Evolutionary conservation across 1,140 invertebrate species (phyloP).

Genomic region (Portunus trituberculatus): DNA sequence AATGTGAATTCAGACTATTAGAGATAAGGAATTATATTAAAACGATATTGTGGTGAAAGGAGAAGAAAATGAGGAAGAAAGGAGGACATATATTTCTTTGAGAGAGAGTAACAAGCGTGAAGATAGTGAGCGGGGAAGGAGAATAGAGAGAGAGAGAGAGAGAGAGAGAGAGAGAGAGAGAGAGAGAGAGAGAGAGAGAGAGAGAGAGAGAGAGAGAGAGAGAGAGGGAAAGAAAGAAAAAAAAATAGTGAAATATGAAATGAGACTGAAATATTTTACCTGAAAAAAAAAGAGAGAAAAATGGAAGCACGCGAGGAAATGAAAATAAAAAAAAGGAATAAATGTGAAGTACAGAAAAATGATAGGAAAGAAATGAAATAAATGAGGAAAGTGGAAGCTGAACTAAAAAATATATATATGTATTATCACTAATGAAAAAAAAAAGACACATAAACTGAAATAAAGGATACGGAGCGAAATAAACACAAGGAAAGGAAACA

Average conservation of each 20-base stretch:
- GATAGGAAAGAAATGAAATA: neutral
- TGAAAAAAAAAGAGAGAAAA: neutral
- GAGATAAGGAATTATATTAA: conserved; percentile 2
- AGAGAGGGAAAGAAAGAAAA: neutral
- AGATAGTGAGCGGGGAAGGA: neutral
- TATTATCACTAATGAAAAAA: no score
- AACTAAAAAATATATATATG: no score
- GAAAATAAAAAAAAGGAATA: neutral
- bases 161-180: neutral
- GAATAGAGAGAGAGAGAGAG: neutral
- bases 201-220: neutral
- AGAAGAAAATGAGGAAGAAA: conserved; percentile 14
- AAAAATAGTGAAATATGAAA: neutral
- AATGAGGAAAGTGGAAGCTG: no score
- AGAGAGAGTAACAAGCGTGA: conserved; percentile 20
- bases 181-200: neutral
- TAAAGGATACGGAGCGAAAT: no score
- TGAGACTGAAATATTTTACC: neutral
- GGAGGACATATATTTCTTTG: neutral
- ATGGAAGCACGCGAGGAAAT: neutral
- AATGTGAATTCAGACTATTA: neutral
- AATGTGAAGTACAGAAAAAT: neutral
- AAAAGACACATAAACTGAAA: no score
- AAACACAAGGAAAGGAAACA: no score
- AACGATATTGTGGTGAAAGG: neutral